Percentiles rank a stretch among this genome's conserved stretches.
Evolutionary conservation across 1,140 invertebrate species (phyloP).

Genomic region (Dinoponera quadriceps): DNA sequence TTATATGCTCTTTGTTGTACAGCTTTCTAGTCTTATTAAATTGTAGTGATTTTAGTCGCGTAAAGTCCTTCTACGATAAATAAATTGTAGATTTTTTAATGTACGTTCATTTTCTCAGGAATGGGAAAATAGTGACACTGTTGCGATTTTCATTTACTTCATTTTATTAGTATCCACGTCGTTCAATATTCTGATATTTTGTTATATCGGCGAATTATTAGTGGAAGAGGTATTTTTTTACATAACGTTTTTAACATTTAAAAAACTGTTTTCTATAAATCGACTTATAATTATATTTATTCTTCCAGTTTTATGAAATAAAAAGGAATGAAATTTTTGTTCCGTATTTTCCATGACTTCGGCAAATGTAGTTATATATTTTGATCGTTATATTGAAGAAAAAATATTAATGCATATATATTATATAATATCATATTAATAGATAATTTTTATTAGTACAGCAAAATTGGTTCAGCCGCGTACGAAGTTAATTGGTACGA

Average conservation of each 20-base stretch:
- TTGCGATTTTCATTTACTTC: slow-evolving; percentile 66
- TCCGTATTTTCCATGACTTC: neutral
- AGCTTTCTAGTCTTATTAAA: too few species aligned
- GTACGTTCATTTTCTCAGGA: slow-evolving; percentile 63
- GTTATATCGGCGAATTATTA: slow-evolving; percentile 76
- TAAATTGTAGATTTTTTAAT: neutral
- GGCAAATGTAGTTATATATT: neutral
- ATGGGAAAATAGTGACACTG: slow-evolving; percentile 61
- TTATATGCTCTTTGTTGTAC: too few species aligned
- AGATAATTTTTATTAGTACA: slow-evolving; percentile 33
- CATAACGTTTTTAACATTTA: too few species aligned
- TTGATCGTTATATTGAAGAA: neutral
- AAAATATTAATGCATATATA: neutral
- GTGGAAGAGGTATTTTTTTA: slow-evolving; percentile 71
- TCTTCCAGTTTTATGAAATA: neutral
- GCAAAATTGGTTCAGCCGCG: slow-evolving; percentile 46
- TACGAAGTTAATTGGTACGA: slow-evolving; percentile 64
- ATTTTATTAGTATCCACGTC: slow-evolving; percentile 72
- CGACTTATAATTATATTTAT: neutral
- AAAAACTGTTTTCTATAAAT: neutral
- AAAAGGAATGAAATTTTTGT: too few species aligned
- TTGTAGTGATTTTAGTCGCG: neutral
- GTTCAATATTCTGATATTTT: slow-evolving; percentile 77
- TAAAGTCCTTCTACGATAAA: neutral
- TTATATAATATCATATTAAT: neutral